Evolutionary conservation across 2,113 vertebrate species (phyloP).

Genomic region (Sceloporus tristichus): DNA sequence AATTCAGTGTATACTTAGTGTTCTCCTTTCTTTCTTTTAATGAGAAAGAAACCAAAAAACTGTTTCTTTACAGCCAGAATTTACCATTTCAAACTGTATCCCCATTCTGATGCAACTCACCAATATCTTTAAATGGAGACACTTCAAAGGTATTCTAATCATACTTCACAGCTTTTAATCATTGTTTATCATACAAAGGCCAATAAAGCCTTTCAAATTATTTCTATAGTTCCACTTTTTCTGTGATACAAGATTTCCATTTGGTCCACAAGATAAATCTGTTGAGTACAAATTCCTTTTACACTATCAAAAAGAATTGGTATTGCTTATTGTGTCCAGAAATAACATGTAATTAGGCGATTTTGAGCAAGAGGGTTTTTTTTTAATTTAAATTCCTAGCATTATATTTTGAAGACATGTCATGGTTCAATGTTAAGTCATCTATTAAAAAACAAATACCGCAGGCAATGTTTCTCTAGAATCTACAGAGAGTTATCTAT

Average conservation of each 20-base stretch:
- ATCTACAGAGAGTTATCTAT: slow-evolving; percentile 71
- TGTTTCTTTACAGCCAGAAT: not conserved
- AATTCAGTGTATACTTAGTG: no score
- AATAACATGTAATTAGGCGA: slow-evolving; percentile 43
- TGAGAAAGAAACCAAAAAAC: no score
- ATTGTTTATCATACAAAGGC: not conserved
- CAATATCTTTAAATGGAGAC: not conserved
- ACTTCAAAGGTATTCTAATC: not conserved
- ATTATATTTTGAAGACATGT: slow-evolving; percentile 68
- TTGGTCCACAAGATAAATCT: not conserved
- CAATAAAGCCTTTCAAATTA: not conserved
- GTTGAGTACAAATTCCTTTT: slow-evolving; percentile 17
- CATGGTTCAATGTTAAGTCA: slow-evolving; percentile 64
- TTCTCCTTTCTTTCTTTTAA: no score
- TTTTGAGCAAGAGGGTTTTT: slow-evolving; percentile 10
- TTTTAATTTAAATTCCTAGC: slow-evolving; percentile 55
- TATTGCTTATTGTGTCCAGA: slow-evolving; percentile 28
- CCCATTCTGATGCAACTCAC: not conserved
- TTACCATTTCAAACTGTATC: not conserved
- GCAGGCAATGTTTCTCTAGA: slow-evolving; percentile 69
- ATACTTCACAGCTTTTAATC: slow-evolving; percentile 1
- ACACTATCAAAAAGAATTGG: slow-evolving; percentile 27
- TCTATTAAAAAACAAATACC: slow-evolving; percentile 67
- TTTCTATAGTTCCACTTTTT: not conserved
- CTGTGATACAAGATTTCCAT: not conserved